Conservation (phyloP, 2,113 vertebrate species). For the Steatornis caripensis region DNA sequence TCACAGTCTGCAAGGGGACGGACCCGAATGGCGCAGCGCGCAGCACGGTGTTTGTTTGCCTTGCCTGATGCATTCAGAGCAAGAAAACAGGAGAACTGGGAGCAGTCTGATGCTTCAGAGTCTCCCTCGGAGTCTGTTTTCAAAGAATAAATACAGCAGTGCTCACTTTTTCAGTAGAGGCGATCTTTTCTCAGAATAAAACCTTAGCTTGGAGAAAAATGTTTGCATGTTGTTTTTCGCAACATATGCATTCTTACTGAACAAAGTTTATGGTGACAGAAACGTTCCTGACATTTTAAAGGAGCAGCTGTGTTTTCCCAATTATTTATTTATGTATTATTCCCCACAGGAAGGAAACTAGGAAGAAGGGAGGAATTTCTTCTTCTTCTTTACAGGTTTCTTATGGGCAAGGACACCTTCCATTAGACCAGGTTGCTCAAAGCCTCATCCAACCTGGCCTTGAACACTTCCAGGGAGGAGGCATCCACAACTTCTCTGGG, state of each 20-base stretch:
- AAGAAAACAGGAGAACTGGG: not conserved
- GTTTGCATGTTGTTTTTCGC: not conserved
- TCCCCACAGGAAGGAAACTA: not conserved
- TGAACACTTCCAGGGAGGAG: too few species aligned
- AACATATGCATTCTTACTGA: not conserved
- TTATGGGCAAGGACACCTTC: too few species aligned
- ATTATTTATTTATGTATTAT: not conserved
- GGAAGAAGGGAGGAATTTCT: not conserved
- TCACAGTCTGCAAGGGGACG: not conserved
- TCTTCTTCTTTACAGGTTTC: not conserved
- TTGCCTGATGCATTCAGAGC: accelerated
- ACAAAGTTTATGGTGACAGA: not conserved
- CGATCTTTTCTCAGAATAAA: not conserved
- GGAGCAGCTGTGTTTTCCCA: not conserved
- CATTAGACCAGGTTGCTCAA: too few species aligned
- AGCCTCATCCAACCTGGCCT: too few species aligned
- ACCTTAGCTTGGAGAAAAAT: not conserved
- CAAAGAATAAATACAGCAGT: not conserved
- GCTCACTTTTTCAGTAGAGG: not conserved
- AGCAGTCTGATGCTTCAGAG: not conserved
- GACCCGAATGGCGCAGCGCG: accelerated
- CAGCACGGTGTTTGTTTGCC: not conserved
- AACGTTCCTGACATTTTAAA: not conserved
- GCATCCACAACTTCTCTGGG: too few species aligned
- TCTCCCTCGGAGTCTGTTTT: not conserved